A percentile compares a stretch with the other conserved stretches of the same genome.
These are phyloP conservation scores for Oenanthe oenanthe DNA, from an alignment of 2,113 vertebrate genomes.

Conservation along the genomic window DNA sequence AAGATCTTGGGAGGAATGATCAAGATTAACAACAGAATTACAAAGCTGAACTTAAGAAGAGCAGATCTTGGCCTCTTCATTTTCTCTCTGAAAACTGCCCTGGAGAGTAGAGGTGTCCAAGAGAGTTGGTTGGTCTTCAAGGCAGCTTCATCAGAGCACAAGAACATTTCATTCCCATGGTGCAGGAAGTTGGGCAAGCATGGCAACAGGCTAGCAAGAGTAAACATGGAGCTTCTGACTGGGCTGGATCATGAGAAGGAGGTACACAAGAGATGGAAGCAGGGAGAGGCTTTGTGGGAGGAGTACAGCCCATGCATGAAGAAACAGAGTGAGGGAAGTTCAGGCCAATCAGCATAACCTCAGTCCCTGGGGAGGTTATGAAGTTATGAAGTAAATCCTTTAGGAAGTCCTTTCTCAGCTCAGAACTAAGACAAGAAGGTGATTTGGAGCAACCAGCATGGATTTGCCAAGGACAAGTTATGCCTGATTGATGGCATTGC, in stretches of 20 bases:
- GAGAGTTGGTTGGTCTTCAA: neutral
- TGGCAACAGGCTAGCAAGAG: neutral
- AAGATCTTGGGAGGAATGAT: neutral
- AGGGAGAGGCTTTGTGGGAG: neutral
- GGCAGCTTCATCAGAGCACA: neutral
- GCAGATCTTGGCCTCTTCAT: neutral
- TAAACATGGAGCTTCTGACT: neutral
- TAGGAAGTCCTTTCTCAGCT: neutral
- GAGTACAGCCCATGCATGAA: neutral
- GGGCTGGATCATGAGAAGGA: accelerated
- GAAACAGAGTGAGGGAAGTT: neutral
- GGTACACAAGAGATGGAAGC: neutral
- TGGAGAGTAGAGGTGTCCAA: neutral
- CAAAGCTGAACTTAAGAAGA: neutral
- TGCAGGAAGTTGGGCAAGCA: neutral
- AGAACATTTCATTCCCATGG: accelerated
- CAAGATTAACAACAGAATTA: neutral
- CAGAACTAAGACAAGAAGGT: neutral
- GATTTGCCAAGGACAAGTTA: neutral
- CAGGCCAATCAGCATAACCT: neutral
- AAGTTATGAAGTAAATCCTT: neutral
- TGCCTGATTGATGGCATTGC: neutral
- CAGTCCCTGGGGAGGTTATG: neutral
- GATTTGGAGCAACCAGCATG: neutral
- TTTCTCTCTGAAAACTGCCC: neutral